Conservation (phyloP, 1,140 invertebrate genomes). For the Trinorchestia longiramus region DNA sequence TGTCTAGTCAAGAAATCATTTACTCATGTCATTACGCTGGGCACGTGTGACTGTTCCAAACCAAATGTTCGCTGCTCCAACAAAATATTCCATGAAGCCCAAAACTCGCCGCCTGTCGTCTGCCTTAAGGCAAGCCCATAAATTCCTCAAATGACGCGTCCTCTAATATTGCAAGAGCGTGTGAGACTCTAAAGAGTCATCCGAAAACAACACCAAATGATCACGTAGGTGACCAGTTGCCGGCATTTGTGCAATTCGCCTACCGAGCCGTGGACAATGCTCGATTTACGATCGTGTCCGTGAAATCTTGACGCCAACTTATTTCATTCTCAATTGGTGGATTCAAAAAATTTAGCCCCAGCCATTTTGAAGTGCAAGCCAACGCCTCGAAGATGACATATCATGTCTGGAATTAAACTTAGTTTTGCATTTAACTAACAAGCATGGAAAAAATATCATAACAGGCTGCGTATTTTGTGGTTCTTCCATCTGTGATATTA, state of each 20-base stretch:
- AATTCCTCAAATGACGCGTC: conserved; percentile 18
- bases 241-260: background rate
- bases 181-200: conserved; percentile 25
- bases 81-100: conserved; percentile 31
- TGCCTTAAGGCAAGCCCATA: background rate
- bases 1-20: conserved; percentile 11
- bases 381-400: background rate
- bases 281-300: conserved; percentile 17
- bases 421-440: background rate
- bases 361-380: background rate
- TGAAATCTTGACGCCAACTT: background rate
- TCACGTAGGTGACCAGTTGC: background rate
- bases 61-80: conserved; percentile 5
- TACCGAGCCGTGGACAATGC: conserved; percentile 11
- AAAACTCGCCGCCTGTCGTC: background rate
- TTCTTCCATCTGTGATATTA: background rate
- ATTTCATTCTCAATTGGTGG: conserved; percentile 1
- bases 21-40: conserved; percentile 2
- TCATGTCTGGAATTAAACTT: background rate
- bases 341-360: background rate
- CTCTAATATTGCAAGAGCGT: conserved; percentile 35
- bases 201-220: conserved; percentile 42
- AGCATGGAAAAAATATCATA: background rate
- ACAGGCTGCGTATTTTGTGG: background rate
- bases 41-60: background rate